These are phyloP conservation scores for Pagrus major DNA, from an alignment of 2,113 vertebrate genomes.

Conservation along the genomic window DNA sequence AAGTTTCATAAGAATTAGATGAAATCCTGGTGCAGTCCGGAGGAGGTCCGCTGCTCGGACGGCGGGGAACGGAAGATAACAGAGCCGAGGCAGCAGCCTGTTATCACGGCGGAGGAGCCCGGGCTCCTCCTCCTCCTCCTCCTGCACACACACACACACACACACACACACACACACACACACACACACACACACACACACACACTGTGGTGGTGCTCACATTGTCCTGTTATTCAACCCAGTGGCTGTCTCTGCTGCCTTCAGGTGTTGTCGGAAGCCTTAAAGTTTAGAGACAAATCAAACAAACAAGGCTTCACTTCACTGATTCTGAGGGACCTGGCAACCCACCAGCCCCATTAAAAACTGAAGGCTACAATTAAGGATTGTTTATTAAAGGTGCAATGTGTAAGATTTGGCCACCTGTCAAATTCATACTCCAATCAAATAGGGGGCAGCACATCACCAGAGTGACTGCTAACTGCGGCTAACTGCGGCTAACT, in stretches of 20 bases:
- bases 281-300: too few species aligned
- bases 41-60: conserved; percentile 57
- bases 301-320: too few species aligned
- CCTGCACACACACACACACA: conserved; percentile 4
- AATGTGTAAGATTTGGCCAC: too few species aligned
- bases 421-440: too few species aligned
- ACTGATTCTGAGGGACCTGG: too few species aligned
- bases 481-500: too few species aligned
- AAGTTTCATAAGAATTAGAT: conserved; percentile 48
- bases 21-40: conserved; percentile 55
- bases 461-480: too few species aligned
- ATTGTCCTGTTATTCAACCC: conserved; percentile 11
- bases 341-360: too few species aligned
- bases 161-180: conserved; percentile 17
- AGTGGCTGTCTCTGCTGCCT: conserved; percentile 12
- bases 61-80: conserved; percentile 73
- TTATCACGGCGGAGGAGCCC: conserved; percentile 72
- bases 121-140: conserved; percentile 82
- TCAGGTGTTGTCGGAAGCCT: conserved; percentile 58
- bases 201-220: neutral
- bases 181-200: neutral
- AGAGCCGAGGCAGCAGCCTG: conserved; percentile 64
- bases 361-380: too few species aligned
- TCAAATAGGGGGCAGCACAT: too few species aligned
- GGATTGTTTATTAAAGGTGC: too few species aligned